These are phyloP conservation scores for Hirundo rustica DNA, from an alignment of 2,797 vertebrate species.

Conservation along the genomic window DNA sequence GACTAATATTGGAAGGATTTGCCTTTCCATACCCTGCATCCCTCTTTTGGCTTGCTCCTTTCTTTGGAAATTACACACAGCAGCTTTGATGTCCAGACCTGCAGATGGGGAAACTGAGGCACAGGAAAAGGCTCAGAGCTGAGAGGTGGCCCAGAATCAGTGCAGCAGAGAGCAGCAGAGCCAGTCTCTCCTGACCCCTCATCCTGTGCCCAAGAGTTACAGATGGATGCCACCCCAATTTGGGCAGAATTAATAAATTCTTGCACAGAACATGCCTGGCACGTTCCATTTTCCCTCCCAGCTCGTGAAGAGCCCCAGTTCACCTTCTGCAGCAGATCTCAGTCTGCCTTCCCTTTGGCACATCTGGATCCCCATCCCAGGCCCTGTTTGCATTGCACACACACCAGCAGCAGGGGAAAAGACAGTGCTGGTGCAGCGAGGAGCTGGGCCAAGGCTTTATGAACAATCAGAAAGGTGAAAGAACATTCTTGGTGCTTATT, in stretches of 20 bases:
- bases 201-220: background rate
- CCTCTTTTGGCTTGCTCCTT: background rate
- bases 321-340: background rate
- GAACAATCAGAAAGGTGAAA: constrained; percentile 57
- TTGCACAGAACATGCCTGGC: background rate
- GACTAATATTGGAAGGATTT: background rate
- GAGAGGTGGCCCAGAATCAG: background rate
- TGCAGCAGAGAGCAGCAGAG: background rate
- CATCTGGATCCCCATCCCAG: background rate
- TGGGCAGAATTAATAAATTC: background rate
- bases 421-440: constrained; percentile 10
- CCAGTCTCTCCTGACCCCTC: background rate
- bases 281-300: background rate
- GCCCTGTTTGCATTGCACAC: background rate
- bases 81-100: background rate
- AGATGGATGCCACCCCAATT: background rate
- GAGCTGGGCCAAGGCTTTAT: constrained; percentile 35
- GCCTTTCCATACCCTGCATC: background rate
- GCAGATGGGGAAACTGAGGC: constrained; percentile 20
- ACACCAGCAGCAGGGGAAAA: background rate
- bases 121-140: background rate
- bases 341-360: background rate
- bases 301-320: background rate
- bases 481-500: constrained; percentile 29
- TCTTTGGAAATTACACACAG: background rate